A percentile compares a stretch with the other conserved stretches of the same genome.
These are phyloP conservation scores for Pinna nobilis DNA, from an alignment of 1,140 invertebrate species.

Conservation along the genomic window DNA sequence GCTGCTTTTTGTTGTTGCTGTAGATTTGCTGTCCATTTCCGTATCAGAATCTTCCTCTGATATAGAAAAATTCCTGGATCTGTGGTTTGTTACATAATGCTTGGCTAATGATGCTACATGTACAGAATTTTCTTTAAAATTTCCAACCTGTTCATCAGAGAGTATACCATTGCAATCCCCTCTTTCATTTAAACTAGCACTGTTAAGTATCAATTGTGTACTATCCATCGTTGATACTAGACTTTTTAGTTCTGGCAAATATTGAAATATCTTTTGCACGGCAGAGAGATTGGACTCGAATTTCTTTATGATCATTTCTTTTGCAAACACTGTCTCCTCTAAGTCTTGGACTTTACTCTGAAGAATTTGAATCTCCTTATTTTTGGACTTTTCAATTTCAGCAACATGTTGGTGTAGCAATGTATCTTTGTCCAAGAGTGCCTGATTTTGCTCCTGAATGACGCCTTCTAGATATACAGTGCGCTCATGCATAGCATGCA, in stretches of 20 bases:
- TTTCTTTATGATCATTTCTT: slow-evolving; percentile 20
- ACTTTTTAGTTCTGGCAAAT: slow-evolving; percentile 28
- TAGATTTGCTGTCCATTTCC: background rate
- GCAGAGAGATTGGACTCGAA: slow-evolving; percentile 13
- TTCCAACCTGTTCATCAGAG: background rate
- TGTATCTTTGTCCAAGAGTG: slow-evolving; percentile 38
- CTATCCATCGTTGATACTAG: slow-evolving; percentile 28
- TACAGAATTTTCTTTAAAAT: slow-evolving; percentile 3
- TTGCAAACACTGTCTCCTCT: slow-evolving; percentile 15
- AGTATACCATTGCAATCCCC: background rate
- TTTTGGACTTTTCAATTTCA: slow-evolving; percentile 25
- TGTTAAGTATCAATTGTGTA: slow-evolving; percentile 1
- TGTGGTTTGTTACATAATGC: slow-evolving; percentile 25
- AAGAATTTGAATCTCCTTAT: slow-evolving; percentile 16
- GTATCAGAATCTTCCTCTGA: slow-evolving; percentile 22
- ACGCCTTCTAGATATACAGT: slow-evolving; percentile 59
- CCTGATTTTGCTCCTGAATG: slow-evolving; percentile 54
- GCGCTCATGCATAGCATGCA: slow-evolving; percentile 56
- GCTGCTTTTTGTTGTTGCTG: background rate
- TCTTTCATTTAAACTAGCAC: background rate
- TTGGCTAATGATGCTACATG: slow-evolving; percentile 25
- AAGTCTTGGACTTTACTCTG: background rate
- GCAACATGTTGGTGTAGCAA: slow-evolving; percentile 18
- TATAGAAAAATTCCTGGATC: slow-evolving; percentile 29
- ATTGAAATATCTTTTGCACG: slow-evolving; percentile 29